A percentile compares a stretch with the other conserved stretches of the same genome.
Evolutionary conservation across 2,113 vertebrate species (phyloP).

Genomic region (Polyodon spathula): DNA sequence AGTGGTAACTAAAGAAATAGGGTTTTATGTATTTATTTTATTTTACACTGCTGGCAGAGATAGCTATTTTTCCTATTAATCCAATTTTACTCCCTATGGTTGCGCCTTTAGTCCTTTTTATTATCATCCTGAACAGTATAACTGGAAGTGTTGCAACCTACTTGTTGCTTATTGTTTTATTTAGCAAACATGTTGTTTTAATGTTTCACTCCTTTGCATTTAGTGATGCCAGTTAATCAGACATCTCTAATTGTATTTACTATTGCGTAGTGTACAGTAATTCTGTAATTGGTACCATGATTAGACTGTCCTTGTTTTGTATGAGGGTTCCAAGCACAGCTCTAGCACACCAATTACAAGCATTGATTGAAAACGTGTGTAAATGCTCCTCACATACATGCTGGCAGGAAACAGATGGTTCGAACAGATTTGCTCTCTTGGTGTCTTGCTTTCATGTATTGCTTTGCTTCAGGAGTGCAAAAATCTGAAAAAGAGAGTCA

Average conservation of each 20-base stretch:
- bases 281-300: conserved; percentile 37
- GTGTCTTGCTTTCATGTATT: not conserved
- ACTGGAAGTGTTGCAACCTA: no score
- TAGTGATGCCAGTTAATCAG: conserved; percentile 35
- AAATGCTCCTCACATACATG: conserved; percentile 22
- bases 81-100: no score
- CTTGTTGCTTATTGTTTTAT: no score
- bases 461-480: not conserved
- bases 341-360: conserved; percentile 13
- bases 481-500: not conserved
- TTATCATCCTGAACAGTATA: no score
- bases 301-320: conserved; percentile 24
- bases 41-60: no score
- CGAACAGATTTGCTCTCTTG: conserved; percentile 1
- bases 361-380: conserved; percentile 27
- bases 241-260: conserved; percentile 44
- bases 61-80: no score
- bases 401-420: not conserved
- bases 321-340: conserved; percentile 14
- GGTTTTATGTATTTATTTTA: no score
- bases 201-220: not conserved
- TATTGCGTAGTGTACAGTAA: conserved; percentile 30
- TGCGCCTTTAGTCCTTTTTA: no score
- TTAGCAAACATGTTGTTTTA: conserved; percentile 16
- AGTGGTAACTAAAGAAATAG: no score